phyloP scores from a whole-genome alignment of 2,888 invertebrate species.

The Limnephilus rhombicus region DNA sequence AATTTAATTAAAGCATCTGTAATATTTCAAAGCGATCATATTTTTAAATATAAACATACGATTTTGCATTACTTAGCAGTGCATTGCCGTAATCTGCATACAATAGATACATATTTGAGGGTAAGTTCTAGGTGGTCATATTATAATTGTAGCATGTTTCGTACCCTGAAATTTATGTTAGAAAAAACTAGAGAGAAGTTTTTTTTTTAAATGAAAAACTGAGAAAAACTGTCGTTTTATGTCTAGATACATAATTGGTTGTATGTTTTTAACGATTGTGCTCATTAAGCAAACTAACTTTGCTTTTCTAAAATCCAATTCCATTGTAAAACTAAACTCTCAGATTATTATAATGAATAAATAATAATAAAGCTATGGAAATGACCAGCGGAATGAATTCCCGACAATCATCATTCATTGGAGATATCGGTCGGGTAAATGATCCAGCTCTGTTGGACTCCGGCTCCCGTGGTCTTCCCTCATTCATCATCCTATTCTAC shows the following conservation, averaged over 20 bases:
- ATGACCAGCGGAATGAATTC: constrained; percentile 23
- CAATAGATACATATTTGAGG: too few species aligned
- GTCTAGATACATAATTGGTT: background rate
- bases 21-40: too few species aligned
- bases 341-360: constrained; percentile 5
- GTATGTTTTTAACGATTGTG: background rate
- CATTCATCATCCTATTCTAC: background rate
- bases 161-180: too few species aligned
- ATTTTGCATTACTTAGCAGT: too few species aligned
- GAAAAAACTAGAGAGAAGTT: too few species aligned
- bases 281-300: background rate
- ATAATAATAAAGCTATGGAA: constrained; percentile 8
- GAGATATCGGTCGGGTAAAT: constrained; percentile 28
- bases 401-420: constrained; percentile 27
- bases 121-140: too few species aligned
- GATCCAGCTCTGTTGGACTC: background rate
- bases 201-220: too few species aligned
- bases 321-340: background rate
- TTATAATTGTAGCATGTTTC: too few species aligned
- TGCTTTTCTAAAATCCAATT: background rate
- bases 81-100: too few species aligned
- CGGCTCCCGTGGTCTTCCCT: constrained; percentile 10
- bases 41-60: too few species aligned
- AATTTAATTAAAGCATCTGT: too few species aligned
- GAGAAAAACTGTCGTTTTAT: too few species aligned